Percentiles rank a stretch among this genome's conserved stretches.
These are phyloP conservation scores for Rhipidura dahli DNA, from an alignment of 2,113 vertebrate genomes.

Conservation along the genomic window DNA sequence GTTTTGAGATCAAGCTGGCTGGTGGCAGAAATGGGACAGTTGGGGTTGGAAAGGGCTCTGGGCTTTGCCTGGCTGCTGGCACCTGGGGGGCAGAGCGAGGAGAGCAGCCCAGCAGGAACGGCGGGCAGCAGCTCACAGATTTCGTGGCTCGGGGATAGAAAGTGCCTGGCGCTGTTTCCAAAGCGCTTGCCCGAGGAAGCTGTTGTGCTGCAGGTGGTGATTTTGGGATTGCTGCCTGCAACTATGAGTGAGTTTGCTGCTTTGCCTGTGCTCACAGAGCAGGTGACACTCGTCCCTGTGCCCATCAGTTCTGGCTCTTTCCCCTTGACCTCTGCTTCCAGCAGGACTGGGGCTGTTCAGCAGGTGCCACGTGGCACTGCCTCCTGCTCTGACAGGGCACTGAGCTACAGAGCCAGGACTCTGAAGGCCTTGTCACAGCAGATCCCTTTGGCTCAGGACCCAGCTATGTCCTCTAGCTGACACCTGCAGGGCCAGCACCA, in stretches of 20 bases:
- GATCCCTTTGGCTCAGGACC: not conserved
- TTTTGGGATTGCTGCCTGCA: not conserved
- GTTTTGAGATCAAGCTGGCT: not conserved
- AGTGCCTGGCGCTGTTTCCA: not conserved
- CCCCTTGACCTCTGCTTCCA: not conserved
- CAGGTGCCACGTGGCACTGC: not conserved
- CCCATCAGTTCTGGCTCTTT: not conserved
- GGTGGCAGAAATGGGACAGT: not conserved
- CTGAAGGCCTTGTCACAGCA: not conserved
- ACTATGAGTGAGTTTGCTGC: not conserved
- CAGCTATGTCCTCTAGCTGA: not conserved
- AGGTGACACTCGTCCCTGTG: not conserved
- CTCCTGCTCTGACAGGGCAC: not conserved
- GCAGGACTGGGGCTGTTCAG: not conserved
- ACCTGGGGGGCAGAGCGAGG: not conserved
- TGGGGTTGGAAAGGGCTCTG: not conserved
- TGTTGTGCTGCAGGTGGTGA: conserved; percentile 3
- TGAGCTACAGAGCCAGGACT: not conserved
- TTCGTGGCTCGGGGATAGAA: not conserved
- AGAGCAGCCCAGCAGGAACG: not conserved
- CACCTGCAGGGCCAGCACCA: not conserved
- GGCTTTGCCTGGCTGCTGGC: not conserved
- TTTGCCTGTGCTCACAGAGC: not conserved
- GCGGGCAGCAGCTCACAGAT: not conserved
- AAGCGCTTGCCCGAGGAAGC: not conserved